phyloP scores from a whole-genome alignment of 2,797 vertebrate species.

The Stomatorhinus walkeri region DNA sequence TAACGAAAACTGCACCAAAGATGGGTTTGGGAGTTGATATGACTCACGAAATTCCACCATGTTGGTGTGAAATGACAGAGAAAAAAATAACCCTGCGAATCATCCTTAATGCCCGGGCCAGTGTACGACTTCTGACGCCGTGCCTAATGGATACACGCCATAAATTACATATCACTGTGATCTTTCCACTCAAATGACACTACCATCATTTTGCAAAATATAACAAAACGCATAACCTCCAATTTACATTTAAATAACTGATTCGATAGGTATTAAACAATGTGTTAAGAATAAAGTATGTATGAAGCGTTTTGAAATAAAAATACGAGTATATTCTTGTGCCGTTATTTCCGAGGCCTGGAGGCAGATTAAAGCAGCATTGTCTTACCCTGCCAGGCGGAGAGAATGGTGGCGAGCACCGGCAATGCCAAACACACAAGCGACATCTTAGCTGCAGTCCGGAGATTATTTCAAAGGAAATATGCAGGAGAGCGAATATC shows the following conservation, averaged over 20 bases:
- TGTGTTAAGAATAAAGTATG: neutral
- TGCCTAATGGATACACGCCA: neutral
- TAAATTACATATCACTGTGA: neutral
- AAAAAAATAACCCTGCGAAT: neutral
- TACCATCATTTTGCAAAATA: neutral
- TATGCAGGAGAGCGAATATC: neutral
- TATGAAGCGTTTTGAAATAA: neutral
- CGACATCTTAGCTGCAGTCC: constrained; percentile 37
- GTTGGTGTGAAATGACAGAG: neutral
- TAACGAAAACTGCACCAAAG: neutral
- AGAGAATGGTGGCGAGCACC: constrained; percentile 50
- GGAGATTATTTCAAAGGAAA: constrained; percentile 15
- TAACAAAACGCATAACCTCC: neutral
- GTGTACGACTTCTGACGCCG: neutral
- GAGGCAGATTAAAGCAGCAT: constrained; percentile 14
- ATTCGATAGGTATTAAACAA: neutral
- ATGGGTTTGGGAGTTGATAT: neutral
- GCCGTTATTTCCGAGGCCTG: constrained; percentile 40
- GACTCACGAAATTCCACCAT: constrained; percentile 7
- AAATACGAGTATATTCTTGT: neutral
- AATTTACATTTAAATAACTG: neutral
- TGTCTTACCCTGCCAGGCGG: constrained; percentile 57
- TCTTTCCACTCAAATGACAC: too few relatives aligned
- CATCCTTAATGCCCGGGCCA: neutral
- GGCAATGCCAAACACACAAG: constrained; percentile 44